Conservation (phyloP, 2,888 invertebrate genomes). For the Dicyrtoma fusca region DNA sequence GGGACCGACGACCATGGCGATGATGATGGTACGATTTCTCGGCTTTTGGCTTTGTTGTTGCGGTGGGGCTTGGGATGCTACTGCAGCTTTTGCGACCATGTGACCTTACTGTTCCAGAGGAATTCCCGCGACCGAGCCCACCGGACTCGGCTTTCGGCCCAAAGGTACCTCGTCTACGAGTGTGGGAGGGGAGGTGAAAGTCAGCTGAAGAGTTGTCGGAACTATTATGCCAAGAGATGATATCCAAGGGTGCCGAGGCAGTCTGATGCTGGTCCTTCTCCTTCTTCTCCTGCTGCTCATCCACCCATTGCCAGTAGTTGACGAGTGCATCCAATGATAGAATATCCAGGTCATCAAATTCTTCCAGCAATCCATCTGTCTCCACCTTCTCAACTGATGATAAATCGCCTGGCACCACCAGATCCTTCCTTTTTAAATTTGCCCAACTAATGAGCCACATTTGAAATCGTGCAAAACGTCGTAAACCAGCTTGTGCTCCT, state of each 20-base stretch:
- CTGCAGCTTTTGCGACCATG: too few species aligned
- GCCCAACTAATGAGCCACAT: conserved; percentile 27
- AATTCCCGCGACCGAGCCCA: too few species aligned
- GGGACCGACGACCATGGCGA: conserved; percentile 21
- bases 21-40: neutral
- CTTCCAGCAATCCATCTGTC: conserved; percentile 24
- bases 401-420: conserved; percentile 31
- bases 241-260: too few species aligned
- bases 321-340: neutral
- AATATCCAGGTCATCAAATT: conserved; percentile 21
- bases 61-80: neutral
- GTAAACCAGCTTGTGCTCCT: conserved; percentile 32
- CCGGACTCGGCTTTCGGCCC: too few species aligned
- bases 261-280: neutral
- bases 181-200: neutral
- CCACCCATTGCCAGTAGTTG: neutral
- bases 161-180: too few species aligned
- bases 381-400: conserved; percentile 6
- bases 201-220: neutral
- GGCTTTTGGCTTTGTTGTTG: neutral
- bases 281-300: neutral
- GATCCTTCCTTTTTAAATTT: conserved; percentile 11
- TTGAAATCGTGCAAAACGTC: conserved; percentile 32
- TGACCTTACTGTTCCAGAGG: too few species aligned
- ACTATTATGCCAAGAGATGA: neutral